Conservation (phyloP, 2,797 vertebrate genomes). For the Anguilla megastoma region DNA sequence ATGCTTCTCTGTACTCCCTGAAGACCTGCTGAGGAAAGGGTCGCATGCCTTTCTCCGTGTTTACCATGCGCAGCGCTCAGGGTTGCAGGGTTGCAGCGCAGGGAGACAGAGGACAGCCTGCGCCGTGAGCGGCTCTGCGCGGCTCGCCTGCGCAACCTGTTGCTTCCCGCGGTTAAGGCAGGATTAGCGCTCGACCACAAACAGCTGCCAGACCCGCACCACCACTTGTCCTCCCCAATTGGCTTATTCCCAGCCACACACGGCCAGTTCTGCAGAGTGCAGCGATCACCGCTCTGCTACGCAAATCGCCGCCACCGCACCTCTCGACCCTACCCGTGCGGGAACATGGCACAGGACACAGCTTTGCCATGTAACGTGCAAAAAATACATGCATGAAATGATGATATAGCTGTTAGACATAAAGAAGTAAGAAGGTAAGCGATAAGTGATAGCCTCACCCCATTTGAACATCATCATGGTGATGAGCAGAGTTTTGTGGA, state of each 20-base stretch:
- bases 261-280: background rate
- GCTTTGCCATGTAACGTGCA: background rate
- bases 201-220: background rate
- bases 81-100: background rate
- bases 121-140: background rate
- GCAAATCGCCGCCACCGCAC: background rate
- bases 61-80: background rate
- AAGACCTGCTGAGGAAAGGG: background rate
- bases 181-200: constrained; percentile 15
- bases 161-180: constrained; percentile 15
- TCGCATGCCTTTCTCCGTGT: background rate
- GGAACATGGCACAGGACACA: background rate
- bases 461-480: constrained; percentile 77
- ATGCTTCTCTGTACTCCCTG: background rate
- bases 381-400: background rate
- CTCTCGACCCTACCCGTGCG: background rate
- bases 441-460: constrained; percentile 64
- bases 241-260: constrained; percentile 8
- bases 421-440: background rate
- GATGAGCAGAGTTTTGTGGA: constrained; percentile 64
- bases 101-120: background rate
- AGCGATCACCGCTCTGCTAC: background rate
- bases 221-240: background rate
- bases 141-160: constrained; percentile 19
- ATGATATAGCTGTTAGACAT: background rate